These are phyloP conservation scores for Drosophila asahinai DNA, from an alignment of 1,140 invertebrate genomes.

Conservation along the genomic window DNA sequence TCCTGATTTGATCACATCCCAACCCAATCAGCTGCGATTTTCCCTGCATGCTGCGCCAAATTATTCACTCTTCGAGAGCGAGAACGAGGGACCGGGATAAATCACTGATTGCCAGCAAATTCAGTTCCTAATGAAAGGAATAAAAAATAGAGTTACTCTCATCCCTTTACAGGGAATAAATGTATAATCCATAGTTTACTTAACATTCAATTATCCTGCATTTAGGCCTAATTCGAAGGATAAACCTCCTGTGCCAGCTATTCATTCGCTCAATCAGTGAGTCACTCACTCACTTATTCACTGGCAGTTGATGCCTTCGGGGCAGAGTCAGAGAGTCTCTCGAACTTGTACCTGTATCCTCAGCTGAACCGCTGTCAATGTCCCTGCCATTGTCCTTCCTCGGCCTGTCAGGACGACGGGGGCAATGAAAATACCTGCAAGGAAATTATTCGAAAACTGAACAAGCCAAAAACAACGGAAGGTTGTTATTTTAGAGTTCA, in stretches of 20 bases:
- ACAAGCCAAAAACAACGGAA: conserved; percentile 76
- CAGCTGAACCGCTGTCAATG: conserved; percentile 42
- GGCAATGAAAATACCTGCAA: conserved; percentile 79
- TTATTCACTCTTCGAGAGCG: not conserved
- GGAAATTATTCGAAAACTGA: conserved; percentile 81
- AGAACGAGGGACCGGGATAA: not conserved
- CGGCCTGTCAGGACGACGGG: conserved; percentile 18
- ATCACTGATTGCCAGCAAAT: conserved; percentile 17
- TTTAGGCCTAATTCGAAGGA: not conserved
- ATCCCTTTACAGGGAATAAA: no score
- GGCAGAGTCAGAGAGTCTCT: not conserved
- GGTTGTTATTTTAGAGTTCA: conserved; percentile 82
- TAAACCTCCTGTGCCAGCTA: no score
- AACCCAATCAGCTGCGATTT: conserved; percentile 18
- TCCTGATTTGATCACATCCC: conserved; percentile 32
- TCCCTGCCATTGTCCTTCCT: conserved; percentile 43
- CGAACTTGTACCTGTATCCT: not conserved
- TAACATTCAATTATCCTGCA: not conserved
- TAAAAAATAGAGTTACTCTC: no score
- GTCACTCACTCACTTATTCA: conserved; percentile 25
- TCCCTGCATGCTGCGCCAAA: not conserved
- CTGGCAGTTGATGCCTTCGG: conserved; percentile 14
- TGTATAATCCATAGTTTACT: no score
- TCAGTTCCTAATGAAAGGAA: not conserved
- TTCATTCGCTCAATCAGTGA: conserved; percentile 23